Evolutionary conservation across 2,113 vertebrate species (phyloP).

Genomic region (Mus spicilegus): DNA sequence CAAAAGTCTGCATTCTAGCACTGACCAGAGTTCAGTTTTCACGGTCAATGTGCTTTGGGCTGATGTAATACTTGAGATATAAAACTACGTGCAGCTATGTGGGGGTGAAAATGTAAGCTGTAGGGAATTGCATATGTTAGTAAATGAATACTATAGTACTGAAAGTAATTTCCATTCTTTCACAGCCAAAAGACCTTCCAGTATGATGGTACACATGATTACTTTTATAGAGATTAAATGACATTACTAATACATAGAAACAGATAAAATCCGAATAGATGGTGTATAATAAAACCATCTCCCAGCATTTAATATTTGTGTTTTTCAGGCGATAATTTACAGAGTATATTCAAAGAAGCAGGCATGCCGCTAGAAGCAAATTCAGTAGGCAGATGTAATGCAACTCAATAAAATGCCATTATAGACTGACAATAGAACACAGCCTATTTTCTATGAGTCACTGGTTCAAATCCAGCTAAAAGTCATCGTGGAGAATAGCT

Average conservation of each 20-base stretch:
- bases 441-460: constrained; percentile 65
- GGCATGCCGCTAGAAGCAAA: neutral
- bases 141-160: neutral
- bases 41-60: neutral
- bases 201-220: neutral
- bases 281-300: neutral
- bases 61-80: neutral
- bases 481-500: constrained; percentile 60
- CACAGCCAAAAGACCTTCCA: constrained; percentile 1
- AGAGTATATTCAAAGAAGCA: neutral
- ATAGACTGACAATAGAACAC: constrained; percentile 23
- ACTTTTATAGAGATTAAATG: constrained; percentile 23
- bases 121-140: neutral
- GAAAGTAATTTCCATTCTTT: neutral
- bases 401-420: constrained; percentile 42
- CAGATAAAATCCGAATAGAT: neutral
- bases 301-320: neutral
- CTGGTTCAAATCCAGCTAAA: constrained; percentile 72
- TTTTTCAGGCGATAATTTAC: constrained; percentile 19
- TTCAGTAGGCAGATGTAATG: neutral
- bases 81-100: neutral
- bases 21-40: neutral
- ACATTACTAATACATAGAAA: constrained; percentile 27
- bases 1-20: neutral
- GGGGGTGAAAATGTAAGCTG: neutral